Evolutionary conservation across 2,113 vertebrate genomes (phyloP), one percentile per base, ranked within the genome.

Genomic region (Paramisgurnus dabryanus): DNA sequence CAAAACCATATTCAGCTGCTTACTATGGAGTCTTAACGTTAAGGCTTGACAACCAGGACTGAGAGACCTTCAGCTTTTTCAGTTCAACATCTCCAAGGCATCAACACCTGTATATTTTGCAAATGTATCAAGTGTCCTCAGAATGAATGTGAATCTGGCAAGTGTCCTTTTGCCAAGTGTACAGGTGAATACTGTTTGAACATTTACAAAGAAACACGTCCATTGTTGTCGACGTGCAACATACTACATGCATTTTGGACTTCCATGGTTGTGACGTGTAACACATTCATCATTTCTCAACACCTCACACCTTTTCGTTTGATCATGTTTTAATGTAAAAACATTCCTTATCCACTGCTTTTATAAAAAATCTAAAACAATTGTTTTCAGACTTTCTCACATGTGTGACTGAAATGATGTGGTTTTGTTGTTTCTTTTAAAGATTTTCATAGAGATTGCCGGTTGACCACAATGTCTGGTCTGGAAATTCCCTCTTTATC

Each of bases 81-180:
- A 58, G 17, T n/a, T 57, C 55, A 58, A 7, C 17, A 18, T 58
- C 17, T 18, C 17, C 6, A 58, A 17, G 15, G 17, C 55, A 18
- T 18, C n/a, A 18, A n/a, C 55, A 7, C 7, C 45, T 47, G 2
- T 10, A 47, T 6, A 70, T 22, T 18, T 75, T 13, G 4, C 41
- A 61, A 50, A 22, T 60, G 27, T 18, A 15, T 74, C 10, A 57
- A 58, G 55, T 58, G 6, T 47, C 40, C 17, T 78, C 12, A 7
- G 43, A 66, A 49, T 63, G 75, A 50, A 15, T 66, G 22, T 76
- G 6, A 47, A 75, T 43, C 58, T 79, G 79, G 70, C 70, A 79
- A 79, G 68, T 75, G 73, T 75, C 60, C 43, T 66, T 85, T 55
- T 78, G 50, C 81, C 76, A 79, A 72, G 6, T 45, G 43, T 65